phyloP scores from a whole-genome alignment of 2,113 vertebrate genomes.

The Philantomba maxwellii region DNA sequence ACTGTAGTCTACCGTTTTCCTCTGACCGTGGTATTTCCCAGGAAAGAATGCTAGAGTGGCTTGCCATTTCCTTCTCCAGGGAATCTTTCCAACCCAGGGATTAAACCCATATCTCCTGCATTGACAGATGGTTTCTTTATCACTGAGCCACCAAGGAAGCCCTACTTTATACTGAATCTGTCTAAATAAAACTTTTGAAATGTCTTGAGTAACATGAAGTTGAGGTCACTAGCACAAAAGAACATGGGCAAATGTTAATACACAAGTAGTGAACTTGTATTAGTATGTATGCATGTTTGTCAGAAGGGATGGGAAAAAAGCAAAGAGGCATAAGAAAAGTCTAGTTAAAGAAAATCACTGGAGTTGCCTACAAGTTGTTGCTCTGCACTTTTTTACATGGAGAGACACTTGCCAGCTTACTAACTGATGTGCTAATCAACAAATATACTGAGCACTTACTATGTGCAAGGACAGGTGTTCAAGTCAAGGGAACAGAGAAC shows the following conservation, averaged over 20 bases:
- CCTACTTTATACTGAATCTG: not conserved
- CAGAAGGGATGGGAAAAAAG: not conserved
- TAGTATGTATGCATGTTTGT: not conserved
- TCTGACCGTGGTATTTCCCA: not conserved
- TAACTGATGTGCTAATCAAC: not conserved
- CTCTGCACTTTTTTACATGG: not conserved
- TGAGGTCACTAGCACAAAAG: not conserved
- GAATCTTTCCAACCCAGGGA: not conserved
- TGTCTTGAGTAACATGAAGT: not conserved
- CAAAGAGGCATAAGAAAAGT: not conserved
- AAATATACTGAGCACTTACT: not conserved
- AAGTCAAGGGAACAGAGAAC: not conserved
- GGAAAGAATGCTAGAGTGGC: not conserved
- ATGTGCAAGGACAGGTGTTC: not conserved
- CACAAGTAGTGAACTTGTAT: not conserved
- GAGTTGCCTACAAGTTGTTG: not conserved
- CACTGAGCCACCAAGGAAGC: not conserved
- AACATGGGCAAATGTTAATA: not conserved
- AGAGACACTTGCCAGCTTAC: not conserved
- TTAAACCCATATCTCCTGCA: not conserved
- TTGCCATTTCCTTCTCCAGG: not conserved
- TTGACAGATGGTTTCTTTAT: not conserved
- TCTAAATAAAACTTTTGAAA: slow-evolving; percentile 23
- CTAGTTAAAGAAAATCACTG: slow-evolving; percentile 9
- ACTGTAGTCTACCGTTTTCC: not conserved